These are phyloP conservation scores for Dicycla oo DNA, from an alignment of 2,888 invertebrate genomes.

Conservation along the genomic window DNA sequence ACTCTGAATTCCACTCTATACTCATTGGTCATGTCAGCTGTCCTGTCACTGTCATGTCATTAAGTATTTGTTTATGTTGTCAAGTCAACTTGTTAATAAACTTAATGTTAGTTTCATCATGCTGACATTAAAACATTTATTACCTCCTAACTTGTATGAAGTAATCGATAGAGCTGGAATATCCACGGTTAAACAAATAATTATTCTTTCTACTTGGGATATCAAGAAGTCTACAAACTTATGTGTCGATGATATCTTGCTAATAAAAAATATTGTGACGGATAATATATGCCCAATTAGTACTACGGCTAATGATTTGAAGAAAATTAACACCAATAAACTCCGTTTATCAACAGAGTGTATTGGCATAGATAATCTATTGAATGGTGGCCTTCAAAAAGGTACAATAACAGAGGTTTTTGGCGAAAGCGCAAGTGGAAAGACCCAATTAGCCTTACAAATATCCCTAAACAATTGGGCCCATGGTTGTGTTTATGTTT, in stretches of 20 bases:
- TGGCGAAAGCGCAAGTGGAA: slow-evolving; percentile 95
- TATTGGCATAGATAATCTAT: slow-evolving; percentile 88
- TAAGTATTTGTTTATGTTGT: too few species aligned
- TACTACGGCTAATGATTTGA: slow-evolving; percentile 70
- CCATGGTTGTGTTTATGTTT: slow-evolving; percentile 92
- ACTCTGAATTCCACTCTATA: too few species aligned
- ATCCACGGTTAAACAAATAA: slow-evolving; percentile 78
- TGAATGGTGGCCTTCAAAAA: slow-evolving; percentile 92
- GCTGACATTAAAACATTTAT: slow-evolving; percentile 57
- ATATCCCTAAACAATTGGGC: slow-evolving; percentile 92
- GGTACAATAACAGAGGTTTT: slow-evolving; percentile 94
- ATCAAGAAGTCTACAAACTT: slow-evolving; percentile 82
- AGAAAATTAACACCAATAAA: slow-evolving; percentile 60
- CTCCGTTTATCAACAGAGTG: slow-evolving; percentile 89
- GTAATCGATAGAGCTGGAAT: slow-evolving; percentile 79
- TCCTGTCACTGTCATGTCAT: too few species aligned
- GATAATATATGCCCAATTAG: slow-evolving; percentile 70
- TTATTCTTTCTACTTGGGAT: slow-evolving; percentile 79
- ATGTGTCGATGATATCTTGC: slow-evolving; percentile 74
- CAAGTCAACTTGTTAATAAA: too few species aligned
- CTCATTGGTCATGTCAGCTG: too few species aligned
- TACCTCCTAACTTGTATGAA: slow-evolving; percentile 79
- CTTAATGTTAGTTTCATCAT: too few species aligned
- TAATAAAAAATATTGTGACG: slow-evolving; percentile 77
- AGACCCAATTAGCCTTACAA: slow-evolving; percentile 95